phyloP scores from a whole-genome alignment of 1,140 invertebrate genomes.

The Stenopsyche tienmushanensis region DNA sequence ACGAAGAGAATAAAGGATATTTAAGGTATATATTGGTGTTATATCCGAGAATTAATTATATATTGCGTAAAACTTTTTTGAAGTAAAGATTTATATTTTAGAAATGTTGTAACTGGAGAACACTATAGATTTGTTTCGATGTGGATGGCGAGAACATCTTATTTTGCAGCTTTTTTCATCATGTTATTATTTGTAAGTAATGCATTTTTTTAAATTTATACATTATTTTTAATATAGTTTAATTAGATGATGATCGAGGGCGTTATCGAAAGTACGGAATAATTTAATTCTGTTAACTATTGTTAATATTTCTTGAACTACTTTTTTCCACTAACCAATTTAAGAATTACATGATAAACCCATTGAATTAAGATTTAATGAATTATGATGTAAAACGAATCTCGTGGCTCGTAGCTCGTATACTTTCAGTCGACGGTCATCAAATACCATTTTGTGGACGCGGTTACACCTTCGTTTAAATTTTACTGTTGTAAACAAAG shows the following conservation, averaged over 20 bases:
- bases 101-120: conserved; percentile 97
- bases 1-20: conserved; percentile 95
- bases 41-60: background rate
- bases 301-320: too few species aligned
- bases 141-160: conserved; percentile 91
- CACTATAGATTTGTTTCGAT: conserved; percentile 98
- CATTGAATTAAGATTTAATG: too few species aligned
- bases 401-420: too few species aligned
- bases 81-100: conserved; percentile 54
- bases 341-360: too few species aligned
- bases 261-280: too few species aligned
- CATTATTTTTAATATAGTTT: background rate
- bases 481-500: too few species aligned
- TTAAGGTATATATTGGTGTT: conserved; percentile 63
- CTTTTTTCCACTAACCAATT: too few species aligned
- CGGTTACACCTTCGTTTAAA: too few species aligned
- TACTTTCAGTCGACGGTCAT: too few species aligned
- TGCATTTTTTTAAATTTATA: conserved; percentile 3
- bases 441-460: too few species aligned
- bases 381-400: too few species aligned
- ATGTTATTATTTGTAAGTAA: conserved; percentile 98
- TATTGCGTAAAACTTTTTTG: conserved; percentile 5
- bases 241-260: background rate
- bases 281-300: too few species aligned
- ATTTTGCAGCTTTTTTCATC: conserved; percentile 91